phyloP scores from a whole-genome alignment of 2,888 invertebrate genomes.

The Notocelia uddmanniana region DNA sequence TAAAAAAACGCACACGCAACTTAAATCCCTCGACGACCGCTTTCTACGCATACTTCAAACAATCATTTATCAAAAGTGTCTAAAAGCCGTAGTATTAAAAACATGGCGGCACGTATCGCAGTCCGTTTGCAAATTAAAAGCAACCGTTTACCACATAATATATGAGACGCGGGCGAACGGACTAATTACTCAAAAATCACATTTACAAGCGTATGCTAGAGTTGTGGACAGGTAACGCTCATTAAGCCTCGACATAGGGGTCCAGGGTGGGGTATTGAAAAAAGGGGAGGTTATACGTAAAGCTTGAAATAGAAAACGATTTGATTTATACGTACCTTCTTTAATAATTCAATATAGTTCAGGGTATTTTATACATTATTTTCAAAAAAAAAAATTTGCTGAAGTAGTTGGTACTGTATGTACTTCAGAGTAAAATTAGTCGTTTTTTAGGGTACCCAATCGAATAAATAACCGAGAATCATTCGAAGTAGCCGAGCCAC shows the following conservation, averaged over 20 bases:
- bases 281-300: neutral
- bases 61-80: constrained; percentile 42
- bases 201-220: constrained; percentile 64
- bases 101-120: constrained; percentile 46
- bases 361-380: too few species aligned
- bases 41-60: constrained; percentile 16
- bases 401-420: too few species aligned
- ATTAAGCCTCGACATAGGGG: constrained; percentile 62
- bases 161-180: constrained; percentile 67
- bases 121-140: constrained; percentile 67
- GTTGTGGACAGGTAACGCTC: constrained; percentile 69
- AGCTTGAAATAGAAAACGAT: too few species aligned
- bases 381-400: too few species aligned
- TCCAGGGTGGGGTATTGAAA: constrained; percentile 34
- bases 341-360: too few species aligned
- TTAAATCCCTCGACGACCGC: constrained; percentile 13
- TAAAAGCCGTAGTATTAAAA: constrained; percentile 52
- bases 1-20: constrained; percentile 7
- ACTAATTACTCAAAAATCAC: constrained; percentile 77
- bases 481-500: too few species aligned
- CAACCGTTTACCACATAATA: constrained; percentile 62
- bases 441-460: too few species aligned
- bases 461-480: too few species aligned
- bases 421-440: too few species aligned
- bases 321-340: too few species aligned